Base-by-base conservation (phyloP, 2,888 invertebrate species). In the Drosophila pseudotalamancana region DNA sequence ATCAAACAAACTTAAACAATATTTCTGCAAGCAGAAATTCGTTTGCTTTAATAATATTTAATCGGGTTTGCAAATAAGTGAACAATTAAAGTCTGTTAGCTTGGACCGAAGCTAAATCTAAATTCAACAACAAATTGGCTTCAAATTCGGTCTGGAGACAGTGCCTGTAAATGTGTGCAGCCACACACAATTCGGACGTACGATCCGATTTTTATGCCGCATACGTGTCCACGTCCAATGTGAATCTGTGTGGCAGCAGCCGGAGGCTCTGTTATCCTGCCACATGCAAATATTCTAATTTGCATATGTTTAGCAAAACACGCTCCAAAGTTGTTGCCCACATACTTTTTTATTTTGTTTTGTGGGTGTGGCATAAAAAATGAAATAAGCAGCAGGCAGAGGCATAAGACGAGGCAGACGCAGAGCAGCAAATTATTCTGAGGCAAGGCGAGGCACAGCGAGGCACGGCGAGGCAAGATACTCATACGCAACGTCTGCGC, bases 201-300 rank as follows among this genome's bases (percentile, higher is more conserved):
- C 25, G 27, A 68, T 72, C n/a, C n/a, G n/a, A n/a, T 72, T 69
- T 34, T 31, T 63, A 74, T 72, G 75, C 72, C 43, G 46, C 59
- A 69, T 57, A 72, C 67, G 67, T 62, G 56, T 35, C 31, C 40
- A 46, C 21, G 57, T 55, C 55, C 51, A 54, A 48, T 56, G 49
- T 68, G 63, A 67, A 67, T 57, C 48, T 31, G 67, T 31, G 67
- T 40, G 67, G 50, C 43, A 51, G 54, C 46, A 57, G 31, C 31
- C 50, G 31, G 35, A 23, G 50, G 37, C 46, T 27, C 55, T 73
- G 60, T 50, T 59, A 64, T 78, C 56, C 72, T 67, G 74, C 60
- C 78, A 85, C 79, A 87, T 81, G 77, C 77, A 87, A 87, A 85
- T 83, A 79, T 70, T 70, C 82, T 85, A 82, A 83, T 83, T 83